These are phyloP conservation scores for Callaeas wilsoni DNA, from an alignment of 2,113 vertebrate genomes.

Conservation along the genomic window DNA sequence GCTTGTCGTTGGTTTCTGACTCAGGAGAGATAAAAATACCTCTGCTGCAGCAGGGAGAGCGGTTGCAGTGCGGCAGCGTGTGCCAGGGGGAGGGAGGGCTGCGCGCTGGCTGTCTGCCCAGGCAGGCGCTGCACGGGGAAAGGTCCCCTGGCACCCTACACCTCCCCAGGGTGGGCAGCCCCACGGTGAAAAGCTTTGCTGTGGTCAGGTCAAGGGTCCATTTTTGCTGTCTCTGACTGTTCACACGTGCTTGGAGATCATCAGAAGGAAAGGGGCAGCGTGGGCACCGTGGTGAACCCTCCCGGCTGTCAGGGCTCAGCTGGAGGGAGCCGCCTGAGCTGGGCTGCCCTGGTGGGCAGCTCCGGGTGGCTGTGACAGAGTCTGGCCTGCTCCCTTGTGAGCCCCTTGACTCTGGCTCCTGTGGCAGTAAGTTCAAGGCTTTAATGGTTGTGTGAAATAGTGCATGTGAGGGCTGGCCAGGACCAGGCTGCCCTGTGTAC, in stretches of 20 bases:
- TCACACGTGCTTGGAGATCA: background rate
- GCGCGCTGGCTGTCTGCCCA: background rate
- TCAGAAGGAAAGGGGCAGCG: background rate
- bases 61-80: background rate
- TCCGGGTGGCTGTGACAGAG: accelerated
- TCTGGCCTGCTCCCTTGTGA: background rate
- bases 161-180: background rate
- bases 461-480: background rate
- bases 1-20: conserved; percentile 30
- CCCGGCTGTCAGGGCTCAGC: accelerated
- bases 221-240: background rate
- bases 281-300: background rate
- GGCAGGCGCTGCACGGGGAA: background rate
- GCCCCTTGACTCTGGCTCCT: accelerated
- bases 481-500: background rate
- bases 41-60: background rate
- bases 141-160: accelerated
- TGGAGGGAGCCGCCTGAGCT: background rate
- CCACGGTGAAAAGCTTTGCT: accelerated
- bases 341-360: background rate
- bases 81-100: background rate
- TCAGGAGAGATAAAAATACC: conserved; percentile 58
- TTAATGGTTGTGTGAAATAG: background rate
- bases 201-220: accelerated
- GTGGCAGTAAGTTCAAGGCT: background rate